A percentile compares a stretch with the other conserved stretches of the same genome.
These are phyloP conservation scores for Muscidifurax raptorellus DNA, from an alignment of 1,140 invertebrate genomes.

Conservation along the genomic window DNA sequence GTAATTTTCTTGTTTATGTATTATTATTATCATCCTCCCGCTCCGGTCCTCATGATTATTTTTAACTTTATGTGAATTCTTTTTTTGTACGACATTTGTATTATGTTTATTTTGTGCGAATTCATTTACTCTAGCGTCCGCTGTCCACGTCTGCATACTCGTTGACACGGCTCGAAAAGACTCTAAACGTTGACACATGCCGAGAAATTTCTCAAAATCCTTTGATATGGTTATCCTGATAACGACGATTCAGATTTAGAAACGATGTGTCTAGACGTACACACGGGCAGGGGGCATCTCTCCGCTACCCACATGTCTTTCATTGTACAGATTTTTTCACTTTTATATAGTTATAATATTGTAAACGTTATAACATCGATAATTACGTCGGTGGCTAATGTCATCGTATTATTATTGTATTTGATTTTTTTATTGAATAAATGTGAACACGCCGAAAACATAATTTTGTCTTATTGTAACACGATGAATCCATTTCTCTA, in stretches of 20 bases:
- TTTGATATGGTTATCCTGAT: slow-evolving; percentile 9
- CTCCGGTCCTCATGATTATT: slow-evolving; percentile 54
- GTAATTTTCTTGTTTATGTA: slow-evolving; percentile 57
- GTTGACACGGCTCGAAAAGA: slow-evolving; percentile 37
- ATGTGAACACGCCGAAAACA: slow-evolving; percentile 73
- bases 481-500: background rate
- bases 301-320: slow-evolving; percentile 76
- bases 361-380: slow-evolving; percentile 70
- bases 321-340: slow-evolving; percentile 77
- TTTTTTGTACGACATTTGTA: slow-evolving; percentile 48
- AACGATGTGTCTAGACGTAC: slow-evolving; percentile 55
- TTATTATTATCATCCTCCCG: slow-evolving; percentile 50
- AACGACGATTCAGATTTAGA: slow-evolving; percentile 11
- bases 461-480: slow-evolving; percentile 16
- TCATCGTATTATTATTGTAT: slow-evolving; percentile 74
- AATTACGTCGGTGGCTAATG: slow-evolving; percentile 64
- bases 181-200: slow-evolving; percentile 3
- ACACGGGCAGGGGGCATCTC: slow-evolving; percentile 72
- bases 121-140: slow-evolving; percentile 55
- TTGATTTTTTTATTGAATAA: slow-evolving; percentile 76
- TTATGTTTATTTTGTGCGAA: slow-evolving; percentile 58
- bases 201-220: slow-evolving; percentile 39
- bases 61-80: slow-evolving; percentile 17
- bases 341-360: slow-evolving; percentile 76
- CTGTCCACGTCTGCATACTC: slow-evolving; percentile 53